Percentiles rank a stretch among this genome's conserved stretches.
phyloP scores from a whole-genome alignment of 2,797 vertebrate genomes.

The Arrhamphus sclerolepis region DNA sequence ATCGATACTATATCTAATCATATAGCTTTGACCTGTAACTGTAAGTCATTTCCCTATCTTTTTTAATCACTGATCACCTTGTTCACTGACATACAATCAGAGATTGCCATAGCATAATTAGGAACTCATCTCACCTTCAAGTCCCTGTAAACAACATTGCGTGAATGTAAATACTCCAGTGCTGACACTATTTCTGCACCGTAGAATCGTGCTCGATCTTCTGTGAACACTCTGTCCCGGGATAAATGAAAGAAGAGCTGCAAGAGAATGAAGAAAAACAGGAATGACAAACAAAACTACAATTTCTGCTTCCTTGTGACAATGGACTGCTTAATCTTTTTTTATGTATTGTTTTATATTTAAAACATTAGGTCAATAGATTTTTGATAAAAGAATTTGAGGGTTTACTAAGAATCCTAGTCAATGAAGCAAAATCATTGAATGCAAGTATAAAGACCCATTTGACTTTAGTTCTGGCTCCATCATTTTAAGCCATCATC shows the following conservation, averaged over 20 bases:
- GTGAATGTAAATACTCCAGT: conserved; percentile 92
- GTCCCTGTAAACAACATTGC: conserved; percentile 94
- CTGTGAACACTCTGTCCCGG: conserved; percentile 91
- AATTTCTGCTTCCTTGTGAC: neutral
- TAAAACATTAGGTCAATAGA: too few species aligned
- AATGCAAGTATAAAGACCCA: too few species aligned
- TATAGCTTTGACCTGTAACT: too few species aligned
- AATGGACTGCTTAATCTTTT: too few species aligned
- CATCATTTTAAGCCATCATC: too few species aligned
- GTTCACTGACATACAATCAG: too few species aligned
- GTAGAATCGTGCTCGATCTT: conserved; percentile 93
- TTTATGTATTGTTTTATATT: neutral
- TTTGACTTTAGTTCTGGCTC: too few species aligned
- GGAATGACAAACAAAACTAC: neutral
- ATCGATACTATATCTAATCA: too few species aligned
- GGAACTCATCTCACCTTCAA: conserved; percentile 84
- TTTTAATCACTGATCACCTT: too few species aligned
- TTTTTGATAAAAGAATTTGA: neutral
- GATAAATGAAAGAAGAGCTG: conserved; percentile 95
- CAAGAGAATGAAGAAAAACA: neutral
- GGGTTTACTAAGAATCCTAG: neutral
- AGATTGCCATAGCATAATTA: neutral
- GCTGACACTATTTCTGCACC: conserved; percentile 96
- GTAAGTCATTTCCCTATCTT: too few species aligned
- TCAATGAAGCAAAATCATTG: neutral